A percentile compares a stretch with the other conserved stretches of the same genome.
Conservation (phyloP, 2,888 invertebrate genomes). For the Rhimphoctona megacephalus region DNA sequence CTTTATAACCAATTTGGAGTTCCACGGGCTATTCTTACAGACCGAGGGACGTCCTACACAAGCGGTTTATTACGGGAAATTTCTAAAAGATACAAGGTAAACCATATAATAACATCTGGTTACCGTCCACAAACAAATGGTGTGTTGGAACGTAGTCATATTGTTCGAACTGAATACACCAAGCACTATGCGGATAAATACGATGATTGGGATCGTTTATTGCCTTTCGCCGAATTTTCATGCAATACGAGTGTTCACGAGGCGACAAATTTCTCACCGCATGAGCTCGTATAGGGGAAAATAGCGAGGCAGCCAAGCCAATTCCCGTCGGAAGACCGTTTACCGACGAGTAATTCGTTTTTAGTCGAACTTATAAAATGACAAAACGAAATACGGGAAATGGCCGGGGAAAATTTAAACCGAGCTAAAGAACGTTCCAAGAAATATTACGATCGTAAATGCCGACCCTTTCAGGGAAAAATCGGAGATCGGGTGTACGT, state of each 20-base stretch:
- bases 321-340: background rate
- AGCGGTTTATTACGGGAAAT: constrained; percentile 41
- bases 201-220: constrained; percentile 59
- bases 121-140: constrained; percentile 61
- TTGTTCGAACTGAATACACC: constrained; percentile 52
- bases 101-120: constrained; percentile 47
- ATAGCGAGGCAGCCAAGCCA: background rate
- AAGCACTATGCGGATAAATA: constrained; percentile 49
- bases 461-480: no score
- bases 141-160: constrained; percentile 47
- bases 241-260: constrained; percentile 62
- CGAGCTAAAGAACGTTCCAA: no score
- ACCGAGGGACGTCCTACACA: constrained; percentile 36
- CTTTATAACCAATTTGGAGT: constrained; percentile 27
- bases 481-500: no score
- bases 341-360: no score
- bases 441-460: no score
- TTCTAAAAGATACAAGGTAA: constrained; percentile 36
- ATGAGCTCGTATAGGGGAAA: constrained; percentile 6
- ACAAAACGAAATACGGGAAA: no score
- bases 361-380: no score
- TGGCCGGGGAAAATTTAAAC: no score
- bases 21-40: constrained; percentile 48
- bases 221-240: constrained; percentile 57
- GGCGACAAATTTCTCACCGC: constrained; percentile 15